Evolutionary conservation across 2,888 invertebrate species (phyloP).

Genomic region (Phengaris arion): DNA sequence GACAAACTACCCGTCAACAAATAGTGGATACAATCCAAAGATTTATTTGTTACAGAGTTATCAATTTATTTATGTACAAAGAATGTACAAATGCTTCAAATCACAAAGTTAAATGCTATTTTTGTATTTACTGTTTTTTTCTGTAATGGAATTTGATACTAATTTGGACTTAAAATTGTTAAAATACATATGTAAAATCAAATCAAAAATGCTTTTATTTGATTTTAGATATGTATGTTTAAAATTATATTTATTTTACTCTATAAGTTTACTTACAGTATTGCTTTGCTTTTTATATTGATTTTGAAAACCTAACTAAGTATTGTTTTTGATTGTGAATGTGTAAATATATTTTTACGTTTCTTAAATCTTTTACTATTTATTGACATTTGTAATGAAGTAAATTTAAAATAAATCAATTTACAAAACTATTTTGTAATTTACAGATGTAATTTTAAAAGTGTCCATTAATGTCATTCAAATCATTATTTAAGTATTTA

Average conservation of each 20-base stretch:
- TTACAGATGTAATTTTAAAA: too few relatives aligned
- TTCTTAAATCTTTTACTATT: slow-evolving; percentile 13
- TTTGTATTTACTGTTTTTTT: not conserved
- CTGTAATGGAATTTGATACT: too few relatives aligned
- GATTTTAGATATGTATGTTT: too few relatives aligned
- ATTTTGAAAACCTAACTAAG: slow-evolving; percentile 22
- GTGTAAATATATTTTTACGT: slow-evolving; percentile 21
- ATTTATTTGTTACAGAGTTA: slow-evolving; percentile 17
- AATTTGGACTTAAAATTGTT: not conserved
- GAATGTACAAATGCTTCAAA: not conserved
- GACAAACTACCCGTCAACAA: slow-evolving; percentile 50
- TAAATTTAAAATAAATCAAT: too few relatives aligned
- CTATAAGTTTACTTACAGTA: slow-evolving; percentile 38
- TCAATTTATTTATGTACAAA: not conserved
- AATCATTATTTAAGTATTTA: too few relatives aligned
- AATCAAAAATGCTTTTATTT: not conserved
- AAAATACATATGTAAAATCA: not conserved
- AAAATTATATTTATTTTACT: not conserved
- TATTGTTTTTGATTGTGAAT: slow-evolving; percentile 12
- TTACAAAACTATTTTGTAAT: too few relatives aligned
- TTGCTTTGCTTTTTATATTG: slow-evolving; percentile 31
- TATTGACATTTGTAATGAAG: not conserved
- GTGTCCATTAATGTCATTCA: too few relatives aligned
- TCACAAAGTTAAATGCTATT: not conserved
- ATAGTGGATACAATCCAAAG: slow-evolving; percentile 29